These are phyloP conservation scores for Bos javanicus DNA, from an alignment of 2,113 vertebrate species.

Conservation along the genomic window DNA sequence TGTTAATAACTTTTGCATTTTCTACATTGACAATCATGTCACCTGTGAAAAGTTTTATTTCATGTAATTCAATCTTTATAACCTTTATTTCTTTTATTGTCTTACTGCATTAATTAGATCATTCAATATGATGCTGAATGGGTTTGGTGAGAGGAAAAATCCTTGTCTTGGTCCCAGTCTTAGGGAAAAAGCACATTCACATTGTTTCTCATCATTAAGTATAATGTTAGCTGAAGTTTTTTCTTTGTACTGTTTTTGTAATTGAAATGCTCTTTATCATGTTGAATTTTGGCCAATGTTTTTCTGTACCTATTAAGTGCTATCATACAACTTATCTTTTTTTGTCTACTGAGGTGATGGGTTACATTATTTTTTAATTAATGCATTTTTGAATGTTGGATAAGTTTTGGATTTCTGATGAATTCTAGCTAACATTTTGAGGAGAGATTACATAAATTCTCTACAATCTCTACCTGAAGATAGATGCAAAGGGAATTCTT, in stretches of 20 bases:
- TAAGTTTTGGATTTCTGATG: not conserved
- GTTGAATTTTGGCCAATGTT: not conserved
- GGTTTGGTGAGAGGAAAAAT: not conserved
- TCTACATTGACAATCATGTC: not conserved
- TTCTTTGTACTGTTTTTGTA: not conserved
- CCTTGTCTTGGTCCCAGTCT: not conserved
- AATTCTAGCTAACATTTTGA: not conserved
- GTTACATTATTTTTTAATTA: not conserved
- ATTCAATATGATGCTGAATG: not conserved
- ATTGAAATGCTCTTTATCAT: not conserved
- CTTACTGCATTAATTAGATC: not conserved
- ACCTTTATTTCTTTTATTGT: not conserved
- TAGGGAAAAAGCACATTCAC: not conserved
- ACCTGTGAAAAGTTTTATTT: not conserved
- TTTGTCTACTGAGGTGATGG: not conserved
- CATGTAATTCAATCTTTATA: not conserved
- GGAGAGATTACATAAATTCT: not conserved
- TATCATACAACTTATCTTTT: not conserved
- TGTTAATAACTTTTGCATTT: not conserved
- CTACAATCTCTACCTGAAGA: not conserved
- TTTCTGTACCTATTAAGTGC: not conserved
- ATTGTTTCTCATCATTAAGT: not conserved
- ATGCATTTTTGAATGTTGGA: not conserved
- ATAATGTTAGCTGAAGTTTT: not conserved
- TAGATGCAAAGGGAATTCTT: not conserved